These are phyloP conservation scores for Neodiprion lecontei DNA, from an alignment of 1,140 invertebrate species.

Conservation along the genomic window DNA sequence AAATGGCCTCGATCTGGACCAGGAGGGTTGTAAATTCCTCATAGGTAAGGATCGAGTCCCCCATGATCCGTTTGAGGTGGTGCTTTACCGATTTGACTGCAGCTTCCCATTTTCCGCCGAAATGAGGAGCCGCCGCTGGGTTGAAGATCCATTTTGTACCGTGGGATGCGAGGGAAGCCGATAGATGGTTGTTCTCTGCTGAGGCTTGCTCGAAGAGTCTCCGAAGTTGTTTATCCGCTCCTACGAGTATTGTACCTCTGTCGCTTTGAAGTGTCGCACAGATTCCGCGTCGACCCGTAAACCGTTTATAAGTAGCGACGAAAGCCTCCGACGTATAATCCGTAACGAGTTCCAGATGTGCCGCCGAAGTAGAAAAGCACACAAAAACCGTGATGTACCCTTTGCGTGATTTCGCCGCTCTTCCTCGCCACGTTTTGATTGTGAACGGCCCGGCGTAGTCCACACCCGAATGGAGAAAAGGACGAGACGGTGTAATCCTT, in stretches of 20 bases:
- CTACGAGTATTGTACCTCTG: conserved; percentile 37
- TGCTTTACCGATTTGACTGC: conserved; percentile 34
- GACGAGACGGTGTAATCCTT: conserved; percentile 35
- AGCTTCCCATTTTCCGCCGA: conserved; percentile 50
- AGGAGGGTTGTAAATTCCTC: conserved; percentile 35
- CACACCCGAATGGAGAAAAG: conserved; percentile 48
- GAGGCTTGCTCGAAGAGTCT: conserved; percentile 2
- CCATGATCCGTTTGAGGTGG: conserved; percentile 31
- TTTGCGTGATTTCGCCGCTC: conserved; percentile 29
- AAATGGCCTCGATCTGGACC: conserved; percentile 35
- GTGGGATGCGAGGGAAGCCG: not conserved
- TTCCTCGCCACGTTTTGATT: conserved; percentile 24
- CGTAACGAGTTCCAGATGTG: conserved; percentile 50
- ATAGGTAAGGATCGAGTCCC: conserved; percentile 27
- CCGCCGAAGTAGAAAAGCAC: conserved; percentile 42
- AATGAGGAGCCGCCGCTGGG: conserved; percentile 34
- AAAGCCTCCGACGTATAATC: conserved; percentile 50
- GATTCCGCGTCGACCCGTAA: conserved; percentile 40
- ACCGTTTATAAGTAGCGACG: conserved; percentile 46
- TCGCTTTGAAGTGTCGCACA: conserved; percentile 35
- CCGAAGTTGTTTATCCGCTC: conserved; percentile 21
- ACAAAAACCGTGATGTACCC: conserved; percentile 36
- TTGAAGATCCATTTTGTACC: conserved; percentile 25
- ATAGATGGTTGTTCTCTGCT: not conserved
- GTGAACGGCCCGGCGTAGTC: conserved; percentile 53